Conservation (phyloP, 2,113 vertebrate species). For the Cnemophilus loriae region DNA sequence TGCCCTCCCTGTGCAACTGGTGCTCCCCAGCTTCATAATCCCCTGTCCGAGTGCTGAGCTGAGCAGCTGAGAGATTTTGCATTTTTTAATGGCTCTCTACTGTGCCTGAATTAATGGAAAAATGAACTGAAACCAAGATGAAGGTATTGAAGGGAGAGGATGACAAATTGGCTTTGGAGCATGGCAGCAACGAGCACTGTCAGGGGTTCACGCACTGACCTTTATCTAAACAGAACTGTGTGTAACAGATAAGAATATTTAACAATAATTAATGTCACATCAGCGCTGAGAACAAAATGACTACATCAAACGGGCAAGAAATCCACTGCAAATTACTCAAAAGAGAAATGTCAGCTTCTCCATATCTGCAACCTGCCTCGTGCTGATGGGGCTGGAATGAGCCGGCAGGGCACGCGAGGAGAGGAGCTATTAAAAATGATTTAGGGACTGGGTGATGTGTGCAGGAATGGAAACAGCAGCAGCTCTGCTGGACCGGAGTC, state of each 20-base stretch:
- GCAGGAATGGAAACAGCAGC: not conserved
- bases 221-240: constrained; percentile 62
- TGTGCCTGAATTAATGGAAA: constrained; percentile 40
- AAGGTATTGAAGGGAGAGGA: constrained; percentile 3
- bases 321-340: constrained; percentile 54
- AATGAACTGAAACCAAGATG: not conserved
- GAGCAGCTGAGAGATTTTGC: constrained; percentile 29
- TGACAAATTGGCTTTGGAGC: constrained; percentile 48
- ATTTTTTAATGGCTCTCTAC: constrained; percentile 28
- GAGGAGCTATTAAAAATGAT: constrained; percentile 18
- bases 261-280: constrained; percentile 69
- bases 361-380: constrained; percentile 3
- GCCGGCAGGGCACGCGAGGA: not conserved
- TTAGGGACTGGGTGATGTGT: not conserved
- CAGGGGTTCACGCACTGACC: constrained; percentile 41
- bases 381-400: constrained; percentile 20
- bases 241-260: constrained; percentile 71
- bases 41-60: not conserved
- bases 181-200: not conserved
- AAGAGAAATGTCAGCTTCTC: constrained; percentile 65
- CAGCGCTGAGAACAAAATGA: not conserved
- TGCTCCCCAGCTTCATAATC: not conserved
- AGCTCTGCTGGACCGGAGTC: not conserved
- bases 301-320: constrained; percentile 28
- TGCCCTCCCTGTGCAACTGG: not conserved